Evolutionary conservation across 2,113 vertebrate species (phyloP), one percentile per base, ranked within the genome.

Genomic region (Aegotheles bennettii): DNA sequence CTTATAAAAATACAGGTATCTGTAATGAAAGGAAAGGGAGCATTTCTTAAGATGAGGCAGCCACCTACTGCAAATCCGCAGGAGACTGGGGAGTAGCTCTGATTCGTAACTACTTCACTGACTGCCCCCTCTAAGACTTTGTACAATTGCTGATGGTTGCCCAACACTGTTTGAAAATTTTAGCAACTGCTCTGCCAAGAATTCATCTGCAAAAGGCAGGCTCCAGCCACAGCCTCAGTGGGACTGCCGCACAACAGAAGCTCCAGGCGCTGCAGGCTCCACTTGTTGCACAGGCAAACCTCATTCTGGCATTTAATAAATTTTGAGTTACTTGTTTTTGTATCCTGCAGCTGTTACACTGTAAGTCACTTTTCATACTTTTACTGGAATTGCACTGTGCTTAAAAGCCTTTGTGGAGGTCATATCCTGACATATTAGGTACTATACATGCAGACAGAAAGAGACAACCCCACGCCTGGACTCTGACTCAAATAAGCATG

Each of bases 1-100:
- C 92, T 98, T 98, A 97, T 99, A 99, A 92, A 99, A 98, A 96
- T 77, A 96, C 84, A 99, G 95, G 87, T 99, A 99, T 94, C 98
- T 99, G 97, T 19, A 97, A 97, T 35, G 86, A 97, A 78, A 90
- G 82, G 78, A 93, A 89, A 94, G 80, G 87, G 84, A 67, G 90
- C 29, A 43, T 51, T 87, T 89, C 83, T 92, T 89, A 89, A 76
- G 47, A 86, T 5, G 82, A 87, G 35, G 40, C 54, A 84, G 85
- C 50, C 43, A 43, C 21, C 75, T 71, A 42, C 56, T 64, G 40
- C 43, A 87, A 91, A 82, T 19, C 43, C 84, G 57, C 73, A 81
- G 61, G 29, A 78, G 68, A 26, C 25, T 15, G 42, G 76, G 28
- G 20, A 86, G 65, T 17, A 94, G 76, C 61, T 70, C 68, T 42